Base-by-base conservation (phyloP, 1,140 invertebrate genomes). In the Heterodera schachtii region DNA sequence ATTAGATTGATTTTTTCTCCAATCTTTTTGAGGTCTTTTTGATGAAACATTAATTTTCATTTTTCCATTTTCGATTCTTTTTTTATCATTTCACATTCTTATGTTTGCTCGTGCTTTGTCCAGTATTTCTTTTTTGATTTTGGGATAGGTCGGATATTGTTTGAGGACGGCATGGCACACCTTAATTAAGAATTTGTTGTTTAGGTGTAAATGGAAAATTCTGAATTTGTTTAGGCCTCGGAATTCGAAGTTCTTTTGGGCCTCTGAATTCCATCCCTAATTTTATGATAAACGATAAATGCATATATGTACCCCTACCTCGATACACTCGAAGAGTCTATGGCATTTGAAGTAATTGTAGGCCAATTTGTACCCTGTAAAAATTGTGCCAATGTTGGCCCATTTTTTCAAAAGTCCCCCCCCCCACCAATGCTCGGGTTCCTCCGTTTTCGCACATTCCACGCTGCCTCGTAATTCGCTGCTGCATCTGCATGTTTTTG, bases 281-380 rank as follows among this genome's bases (percentile, higher is more conserved):
- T 31, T 31, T 31, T 31, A 31, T 31, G 31, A 31, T 31, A 31
- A 31, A 31, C 31, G 31, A 31, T 31, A 31, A 31, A 31, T 1
- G 1, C 31, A 31, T 31, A 31, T 31, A 31, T 31, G 1, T 31
- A 0, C 31, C 31, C 31, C 31, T 43, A 78, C 92, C 87, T 95
- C 94, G 86, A 97, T 95, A 5, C 94, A 93, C 87, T 96, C 94
- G 0, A 95, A 94, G 90, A 94, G 96, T 79, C 94, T 92, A 90
- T 96, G 97, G 3, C 94, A 94, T 90, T 98, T 98, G 90, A 98
- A 92, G 88, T 94, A 94, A 84, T 95, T 95, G 87, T 95, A 95
- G 0, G 95, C 95, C 8, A 98, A 91, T 91, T 96, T 98, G 89
- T 95, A 97, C 0, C 96, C 95, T 92, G 88, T 13, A 88, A 87